Conservation (phyloP, 2,797 vertebrate genomes). For the Pterois miles region DNA sequence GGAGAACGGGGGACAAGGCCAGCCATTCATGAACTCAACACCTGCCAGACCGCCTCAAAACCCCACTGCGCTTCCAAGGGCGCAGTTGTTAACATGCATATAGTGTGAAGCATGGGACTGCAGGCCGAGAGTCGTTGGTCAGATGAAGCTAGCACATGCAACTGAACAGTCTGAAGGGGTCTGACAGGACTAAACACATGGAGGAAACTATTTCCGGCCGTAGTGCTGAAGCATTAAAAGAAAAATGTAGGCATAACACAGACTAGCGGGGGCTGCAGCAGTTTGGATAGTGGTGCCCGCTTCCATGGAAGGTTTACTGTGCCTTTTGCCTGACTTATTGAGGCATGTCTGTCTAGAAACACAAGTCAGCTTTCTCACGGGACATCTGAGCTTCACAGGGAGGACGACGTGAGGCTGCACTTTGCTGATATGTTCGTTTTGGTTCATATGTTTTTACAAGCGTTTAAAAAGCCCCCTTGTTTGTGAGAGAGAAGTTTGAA, state of each 20-base stretch:
- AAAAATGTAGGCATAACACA: slow-evolving; percentile 66
- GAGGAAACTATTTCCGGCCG: slow-evolving; percentile 30
- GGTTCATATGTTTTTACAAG: slow-evolving; percentile 66
- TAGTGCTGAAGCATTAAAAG: slow-evolving; percentile 48
- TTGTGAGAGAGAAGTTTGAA: slow-evolving; percentile 78
- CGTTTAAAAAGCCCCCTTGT: slow-evolving; percentile 55
- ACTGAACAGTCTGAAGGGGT: slow-evolving; percentile 27
- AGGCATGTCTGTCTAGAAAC: slow-evolving; percentile 77
- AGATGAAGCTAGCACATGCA: slow-evolving; percentile 19
- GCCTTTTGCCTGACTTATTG: slow-evolving; percentile 80
- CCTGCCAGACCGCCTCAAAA: slow-evolving; percentile 76
- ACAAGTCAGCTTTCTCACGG: slow-evolving; percentile 76
- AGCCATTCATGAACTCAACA: slow-evolving; percentile 82
- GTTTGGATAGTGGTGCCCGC: slow-evolving; percentile 76
- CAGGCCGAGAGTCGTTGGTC: neutral
- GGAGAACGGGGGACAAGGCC: slow-evolving; percentile 78
- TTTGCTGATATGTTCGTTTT: slow-evolving; percentile 80
- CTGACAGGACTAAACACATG: slow-evolving; percentile 24
- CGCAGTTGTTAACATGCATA: slow-evolving; percentile 72
- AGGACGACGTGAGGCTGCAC: slow-evolving; percentile 64
- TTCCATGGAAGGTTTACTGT: slow-evolving; percentile 72
- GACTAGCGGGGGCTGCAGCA: slow-evolving; percentile 62
- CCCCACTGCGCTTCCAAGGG: slow-evolving; percentile 54
- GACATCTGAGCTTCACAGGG: slow-evolving; percentile 66
- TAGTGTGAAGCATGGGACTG: slow-evolving; percentile 54